These are phyloP conservation scores for Parotocinclus haroldoi DNA, from an alignment of 2,797 vertebrate genomes.

Conservation along the genomic window DNA sequence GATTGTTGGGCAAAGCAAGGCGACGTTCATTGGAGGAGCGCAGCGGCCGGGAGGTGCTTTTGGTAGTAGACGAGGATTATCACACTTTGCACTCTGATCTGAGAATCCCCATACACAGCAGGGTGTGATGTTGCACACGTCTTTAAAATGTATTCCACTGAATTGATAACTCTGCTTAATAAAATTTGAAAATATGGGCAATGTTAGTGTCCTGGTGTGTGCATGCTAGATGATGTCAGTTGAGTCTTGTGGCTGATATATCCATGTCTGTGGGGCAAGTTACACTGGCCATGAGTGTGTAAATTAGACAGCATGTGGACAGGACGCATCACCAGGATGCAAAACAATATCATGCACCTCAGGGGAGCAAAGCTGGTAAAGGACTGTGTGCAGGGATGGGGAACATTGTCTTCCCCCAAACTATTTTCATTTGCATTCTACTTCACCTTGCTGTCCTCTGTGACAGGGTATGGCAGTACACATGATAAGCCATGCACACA, in stretches of 20 bases:
- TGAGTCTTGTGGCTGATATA: slow-evolving; percentile 31
- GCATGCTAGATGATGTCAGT: slow-evolving; percentile 20
- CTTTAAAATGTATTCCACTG: slow-evolving; percentile 29
- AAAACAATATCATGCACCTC: slow-evolving; percentile 55
- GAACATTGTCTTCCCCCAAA: slow-evolving; percentile 17
- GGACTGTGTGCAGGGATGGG: not conserved
- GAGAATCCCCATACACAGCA: no score
- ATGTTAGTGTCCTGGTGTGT: slow-evolving; percentile 23
- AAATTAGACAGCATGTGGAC: slow-evolving; percentile 39
- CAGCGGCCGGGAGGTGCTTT: no score
- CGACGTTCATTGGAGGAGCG: no score
- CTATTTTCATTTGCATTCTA: slow-evolving; percentile 50
- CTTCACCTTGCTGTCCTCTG: slow-evolving; percentile 35
- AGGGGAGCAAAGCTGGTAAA: slow-evolving; percentile 38
- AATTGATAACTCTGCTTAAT: slow-evolving; percentile 35
- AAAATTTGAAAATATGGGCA: slow-evolving; percentile 36
- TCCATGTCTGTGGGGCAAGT: slow-evolving; percentile 17
- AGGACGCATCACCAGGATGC: slow-evolving; percentile 31
- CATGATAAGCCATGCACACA: slow-evolving; percentile 27
- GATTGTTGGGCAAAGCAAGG: no score
- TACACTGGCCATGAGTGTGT: slow-evolving; percentile 32
- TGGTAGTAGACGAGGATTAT: no score
- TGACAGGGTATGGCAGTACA: slow-evolving; percentile 25
- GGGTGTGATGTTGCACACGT: no score
- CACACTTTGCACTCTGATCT: no score